Evolutionary conservation across 2,888 invertebrate genomes (phyloP).

Genomic region (Phyto melanocephala): DNA sequence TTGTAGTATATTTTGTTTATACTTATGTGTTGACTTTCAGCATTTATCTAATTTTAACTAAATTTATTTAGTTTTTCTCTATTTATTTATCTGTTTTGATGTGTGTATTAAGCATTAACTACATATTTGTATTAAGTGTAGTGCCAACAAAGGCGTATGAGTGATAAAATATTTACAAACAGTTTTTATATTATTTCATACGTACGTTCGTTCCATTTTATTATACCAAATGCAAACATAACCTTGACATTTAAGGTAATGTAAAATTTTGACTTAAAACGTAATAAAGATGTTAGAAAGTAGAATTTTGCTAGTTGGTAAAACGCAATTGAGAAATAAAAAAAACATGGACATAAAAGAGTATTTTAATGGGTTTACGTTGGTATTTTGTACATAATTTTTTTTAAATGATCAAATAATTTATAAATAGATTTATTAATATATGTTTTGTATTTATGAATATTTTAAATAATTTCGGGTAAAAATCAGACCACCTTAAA

Average conservation of each 20-base stretch:
- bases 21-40: too few relatives aligned
- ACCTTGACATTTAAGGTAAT: conserved; percentile 36
- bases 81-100: not conserved
- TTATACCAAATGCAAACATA: not conserved
- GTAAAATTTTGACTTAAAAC: conserved; percentile 12
- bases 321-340: conserved; percentile 22
- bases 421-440: too few relatives aligned
- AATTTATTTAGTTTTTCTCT: conserved; percentile 25
- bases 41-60: conserved; percentile 1
- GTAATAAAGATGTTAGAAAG: not conserved
- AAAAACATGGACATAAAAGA: not conserved
- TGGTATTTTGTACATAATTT: not conserved
- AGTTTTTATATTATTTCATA: not conserved
- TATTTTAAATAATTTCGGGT: too few relatives aligned
- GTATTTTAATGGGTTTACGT: not conserved
- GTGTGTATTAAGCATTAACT: not conserved
- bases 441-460: too few relatives aligned
- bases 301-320: not conserved
- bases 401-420: not conserved
- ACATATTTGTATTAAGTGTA: not conserved
- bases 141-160: conserved; percentile 19
- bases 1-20: not conserved
- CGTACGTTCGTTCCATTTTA: too few relatives aligned
- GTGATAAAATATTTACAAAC: conserved; percentile 3
- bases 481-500: too few relatives aligned